Evolutionary conservation across 2,888 invertebrate genomes (phyloP).

Genomic region (Phymatocera aterrima): DNA sequence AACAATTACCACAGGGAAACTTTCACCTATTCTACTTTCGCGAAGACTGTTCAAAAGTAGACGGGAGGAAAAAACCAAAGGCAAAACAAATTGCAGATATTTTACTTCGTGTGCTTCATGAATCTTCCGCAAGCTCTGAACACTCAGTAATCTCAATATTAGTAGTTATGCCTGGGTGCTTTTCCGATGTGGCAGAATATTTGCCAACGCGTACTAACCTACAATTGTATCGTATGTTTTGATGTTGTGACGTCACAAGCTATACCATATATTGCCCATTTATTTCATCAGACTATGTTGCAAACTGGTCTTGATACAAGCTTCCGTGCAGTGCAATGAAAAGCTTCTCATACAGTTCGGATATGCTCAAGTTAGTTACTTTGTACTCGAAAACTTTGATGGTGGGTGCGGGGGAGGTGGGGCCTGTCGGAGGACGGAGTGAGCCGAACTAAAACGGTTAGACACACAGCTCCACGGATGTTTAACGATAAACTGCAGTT

Average conservation of each 20-base stretch:
- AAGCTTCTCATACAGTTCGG: neutral
- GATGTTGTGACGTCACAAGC: neutral
- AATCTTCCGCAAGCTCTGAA: too few relatives aligned
- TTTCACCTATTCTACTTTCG: neutral
- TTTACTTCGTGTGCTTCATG: too few relatives aligned
- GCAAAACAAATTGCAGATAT: too few relatives aligned
- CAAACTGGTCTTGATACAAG: neutral
- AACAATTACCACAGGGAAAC: neutral
- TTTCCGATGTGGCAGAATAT: too few relatives aligned
- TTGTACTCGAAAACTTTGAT: neutral
- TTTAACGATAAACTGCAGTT: neutral
- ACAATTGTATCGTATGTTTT: too few relatives aligned
- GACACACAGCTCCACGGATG: neutral
- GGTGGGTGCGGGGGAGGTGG: neutral
- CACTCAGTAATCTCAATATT: too few relatives aligned
- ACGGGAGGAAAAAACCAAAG: too few relatives aligned
- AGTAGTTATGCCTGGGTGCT: too few relatives aligned
- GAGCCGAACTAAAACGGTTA: slow-evolving; percentile 25
- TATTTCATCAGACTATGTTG: neutral
- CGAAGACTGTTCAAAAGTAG: too few relatives aligned
- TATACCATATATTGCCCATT: neutral
- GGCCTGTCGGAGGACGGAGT: too few relatives aligned
- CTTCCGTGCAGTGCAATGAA: neutral
- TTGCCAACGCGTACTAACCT: too few relatives aligned
- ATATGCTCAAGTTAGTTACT: slow-evolving; percentile 5